Base-by-base conservation (phyloP, 2,797 vertebrate genomes). In the Parauchenoglanis ngamensis region DNA sequence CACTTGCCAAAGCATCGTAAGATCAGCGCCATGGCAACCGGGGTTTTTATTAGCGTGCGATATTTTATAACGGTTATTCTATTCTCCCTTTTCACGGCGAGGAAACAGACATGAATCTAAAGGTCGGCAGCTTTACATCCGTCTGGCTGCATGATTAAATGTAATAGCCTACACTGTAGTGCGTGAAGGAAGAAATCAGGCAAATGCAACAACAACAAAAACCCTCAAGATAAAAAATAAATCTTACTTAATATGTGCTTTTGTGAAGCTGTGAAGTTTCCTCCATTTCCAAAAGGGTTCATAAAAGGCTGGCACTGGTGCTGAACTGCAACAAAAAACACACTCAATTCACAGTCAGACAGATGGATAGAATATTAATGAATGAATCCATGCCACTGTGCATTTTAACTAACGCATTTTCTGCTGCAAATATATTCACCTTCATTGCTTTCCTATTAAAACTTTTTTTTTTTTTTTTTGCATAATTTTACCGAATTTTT, bases 181-280 rank as follows among this genome's bases (percentile, higher is more conserved):
- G 35, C 35, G n/a, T 61, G 17, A 61, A 61, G 19, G 28, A 44
- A 25, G 7, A 61, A 61, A 46, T 44, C 56, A 35, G 40, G 2
- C 7, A 28, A 40, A n/a, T 28, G 19, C 17, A 40, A 28, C 13
- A 49, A 49, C 46, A 49, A 49, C 46, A 49, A 82, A 56, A 75
- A 13, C 2, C 35, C 35, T 40, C 35, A 67, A 57, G 15, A 19
- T 44, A 75, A 25, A 83, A 68, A 54, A 28, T 31, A 31, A 56
- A 3, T 31, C 97, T 97, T 93, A 97, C 97, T 93, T 88, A 97
- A 92, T 86, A 97, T 94, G 83, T 96, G 96, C 23, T 92, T 93
- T 88, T 96, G 94, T 0, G 96, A 94, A 76, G 94, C 92, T 1
- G 96, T 96, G 91, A 96, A 92, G 78, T 97, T 97, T 65, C 94